Evolutionary conservation across 2,888 invertebrate species (phyloP).

Genomic region (Lepidonotus clava): DNA sequence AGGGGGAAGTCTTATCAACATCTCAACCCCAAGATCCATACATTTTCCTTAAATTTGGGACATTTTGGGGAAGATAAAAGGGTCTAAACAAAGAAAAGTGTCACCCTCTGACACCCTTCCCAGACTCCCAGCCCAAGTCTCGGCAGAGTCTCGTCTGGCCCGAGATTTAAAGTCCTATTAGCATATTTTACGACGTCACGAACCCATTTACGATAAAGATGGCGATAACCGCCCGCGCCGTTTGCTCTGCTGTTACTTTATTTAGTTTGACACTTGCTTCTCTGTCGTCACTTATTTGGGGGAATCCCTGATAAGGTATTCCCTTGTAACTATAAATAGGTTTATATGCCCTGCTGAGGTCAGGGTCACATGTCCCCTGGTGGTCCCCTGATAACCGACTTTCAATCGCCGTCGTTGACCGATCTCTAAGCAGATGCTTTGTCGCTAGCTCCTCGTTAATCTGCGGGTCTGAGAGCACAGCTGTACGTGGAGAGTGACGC

Average conservation of each 20-base stretch:
- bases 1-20: neutral
- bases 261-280: no score
- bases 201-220: neutral
- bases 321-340: neutral
- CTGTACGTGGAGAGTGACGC: no score
- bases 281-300: neutral
- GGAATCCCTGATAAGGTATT: constrained; percentile 18
- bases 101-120: neutral
- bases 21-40: neutral
- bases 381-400: neutral
- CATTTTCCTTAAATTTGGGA: neutral
- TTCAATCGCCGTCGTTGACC: neutral
- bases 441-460: no score
- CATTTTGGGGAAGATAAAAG: no score
- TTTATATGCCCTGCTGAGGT: neutral
- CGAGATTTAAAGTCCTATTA: constrained; percentile 35
- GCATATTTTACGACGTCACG: neutral
- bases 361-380: neutral
- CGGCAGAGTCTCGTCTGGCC: neutral
- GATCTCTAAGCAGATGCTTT: neutral
- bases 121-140: neutral
- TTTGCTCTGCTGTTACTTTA: neutral
- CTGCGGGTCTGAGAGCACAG: no score
- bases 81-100: no score
- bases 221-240: neutral